Base-by-base conservation (phyloP, 2,113 vertebrate species). In the Scophthalmus maximus region DNA sequence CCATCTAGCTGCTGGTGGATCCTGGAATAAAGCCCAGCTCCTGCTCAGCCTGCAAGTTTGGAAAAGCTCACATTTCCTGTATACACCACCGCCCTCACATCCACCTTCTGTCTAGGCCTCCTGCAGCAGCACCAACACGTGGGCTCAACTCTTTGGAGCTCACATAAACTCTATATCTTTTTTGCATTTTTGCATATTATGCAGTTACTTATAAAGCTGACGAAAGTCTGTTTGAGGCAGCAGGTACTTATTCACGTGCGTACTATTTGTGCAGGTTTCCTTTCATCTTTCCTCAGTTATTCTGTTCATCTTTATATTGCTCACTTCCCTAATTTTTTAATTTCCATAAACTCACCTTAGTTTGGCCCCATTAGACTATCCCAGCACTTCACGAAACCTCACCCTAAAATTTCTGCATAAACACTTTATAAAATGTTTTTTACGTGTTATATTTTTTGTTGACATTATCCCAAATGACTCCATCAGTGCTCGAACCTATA, bases 21-120 rank as follows among this genome's bases (percentile, higher is more conserved):
- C 68, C 85, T 84, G 78, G 85, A 86, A 62, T 61, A 68, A 75
- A 90, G 84, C 80, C 75, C 73, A 20, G 64, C 64, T 82, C 36
- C 73, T 81, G 70, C 84, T 90, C 65, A 23, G 56, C 67, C 63
- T 78, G 68, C 68, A 72, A 84, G 68, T 69, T 68, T 72, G 51
- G 46, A 73, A 84, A 88, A 88, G 79, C 84, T 88, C 77, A 89
- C 83, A 88, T 90, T 90, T 87, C 83, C 86, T 85, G 78, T 68
- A 32, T 26, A 75, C 77, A 81, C 17, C 74, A 68, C 70, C 79
- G 68, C 49, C 76, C 59, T 86, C 42, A 58, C 63, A 73, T 85
- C 49, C 56, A 74, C 83, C 67, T 73, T 51, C 76, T 56, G 63
- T 47, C 57, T 47, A n/a, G n/a, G 32, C 56, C 63, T 71, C 26